phyloP scores from a whole-genome alignment of 1,140 invertebrate genomes.

The Littorina saxatilis region DNA sequence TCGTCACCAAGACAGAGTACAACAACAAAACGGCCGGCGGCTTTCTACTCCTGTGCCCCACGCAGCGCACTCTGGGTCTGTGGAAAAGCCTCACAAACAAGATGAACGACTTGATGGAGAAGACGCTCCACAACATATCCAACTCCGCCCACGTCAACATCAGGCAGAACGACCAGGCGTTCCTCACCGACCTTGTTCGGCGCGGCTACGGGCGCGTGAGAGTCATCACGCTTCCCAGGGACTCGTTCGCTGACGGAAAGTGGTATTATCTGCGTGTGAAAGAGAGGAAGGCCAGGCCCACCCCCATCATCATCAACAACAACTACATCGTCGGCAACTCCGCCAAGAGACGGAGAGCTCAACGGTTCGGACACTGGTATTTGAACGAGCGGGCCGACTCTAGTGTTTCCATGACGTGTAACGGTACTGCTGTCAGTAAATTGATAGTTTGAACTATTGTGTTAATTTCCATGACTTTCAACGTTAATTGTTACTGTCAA shows the following conservation, averaged over 20 bases:
- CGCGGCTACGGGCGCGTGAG: conserved; percentile 45
- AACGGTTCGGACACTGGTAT: conserved; percentile 55
- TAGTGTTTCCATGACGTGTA: no score
- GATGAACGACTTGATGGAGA: conserved; percentile 44
- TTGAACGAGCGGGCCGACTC: conserved; percentile 32
- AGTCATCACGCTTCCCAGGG: conserved; percentile 47
- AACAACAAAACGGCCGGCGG: conserved; percentile 53
- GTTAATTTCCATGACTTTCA: no score
- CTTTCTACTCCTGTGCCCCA: conserved; percentile 58
- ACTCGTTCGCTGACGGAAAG: conserved; percentile 60
- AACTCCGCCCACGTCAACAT: conserved; percentile 40
- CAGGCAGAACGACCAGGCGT: conserved; percentile 59
- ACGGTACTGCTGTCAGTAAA: conserved; percentile 25
- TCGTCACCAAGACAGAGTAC: conserved; percentile 53
- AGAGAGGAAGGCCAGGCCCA: conserved; percentile 11
- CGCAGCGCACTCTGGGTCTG: conserved; percentile 43
- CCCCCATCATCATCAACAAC: conserved; percentile 55
- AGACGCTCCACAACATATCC: conserved; percentile 43
- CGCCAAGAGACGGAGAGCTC: conserved; percentile 48
- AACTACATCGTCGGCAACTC: conserved; percentile 53
- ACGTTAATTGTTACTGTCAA: no score
- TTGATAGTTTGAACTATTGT: no score
- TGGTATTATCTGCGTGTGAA: conserved; percentile 54
- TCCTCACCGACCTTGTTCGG: conserved; percentile 47
- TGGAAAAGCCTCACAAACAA: conserved; percentile 52